These are phyloP conservation scores for Cossypha heuglini DNA, from an alignment of 2,797 vertebrate genomes.

Conservation along the genomic window DNA sequence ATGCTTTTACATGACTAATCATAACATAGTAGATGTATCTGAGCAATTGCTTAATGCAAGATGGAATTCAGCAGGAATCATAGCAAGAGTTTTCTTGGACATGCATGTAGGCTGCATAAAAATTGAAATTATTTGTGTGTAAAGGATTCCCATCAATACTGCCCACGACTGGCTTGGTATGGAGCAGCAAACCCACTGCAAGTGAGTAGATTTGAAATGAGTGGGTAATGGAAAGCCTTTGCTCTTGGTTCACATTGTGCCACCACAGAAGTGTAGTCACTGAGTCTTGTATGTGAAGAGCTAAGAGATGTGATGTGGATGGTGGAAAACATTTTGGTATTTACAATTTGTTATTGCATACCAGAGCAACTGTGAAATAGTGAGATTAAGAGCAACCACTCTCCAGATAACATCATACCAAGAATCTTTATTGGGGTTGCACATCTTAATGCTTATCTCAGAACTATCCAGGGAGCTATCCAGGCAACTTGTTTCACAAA, in stretches of 20 bases:
- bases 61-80: neutral
- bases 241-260: neutral
- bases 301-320: neutral
- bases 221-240: neutral
- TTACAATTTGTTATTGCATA: conserved; percentile 64
- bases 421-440: neutral
- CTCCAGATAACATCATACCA: conserved; percentile 29
- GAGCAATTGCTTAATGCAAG: neutral
- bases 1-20: neutral
- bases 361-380: conserved; percentile 23
- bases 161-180: neutral
- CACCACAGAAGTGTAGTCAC: neutral
- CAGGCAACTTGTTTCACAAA: neutral
- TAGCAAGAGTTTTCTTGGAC: neutral
- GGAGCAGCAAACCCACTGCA: neutral
- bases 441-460: conserved; percentile 34
- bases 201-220: neutral
- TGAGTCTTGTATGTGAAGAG: neutral
- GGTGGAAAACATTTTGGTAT: conserved; percentile 21
- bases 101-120: neutral
- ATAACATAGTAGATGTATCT: neutral
- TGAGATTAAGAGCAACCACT: conserved; percentile 31
- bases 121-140: neutral
- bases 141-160: neutral
- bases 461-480: neutral